phyloP scores from a whole-genome alignment of 2,797 vertebrate species.

The Acanthopagrus latus region DNA sequence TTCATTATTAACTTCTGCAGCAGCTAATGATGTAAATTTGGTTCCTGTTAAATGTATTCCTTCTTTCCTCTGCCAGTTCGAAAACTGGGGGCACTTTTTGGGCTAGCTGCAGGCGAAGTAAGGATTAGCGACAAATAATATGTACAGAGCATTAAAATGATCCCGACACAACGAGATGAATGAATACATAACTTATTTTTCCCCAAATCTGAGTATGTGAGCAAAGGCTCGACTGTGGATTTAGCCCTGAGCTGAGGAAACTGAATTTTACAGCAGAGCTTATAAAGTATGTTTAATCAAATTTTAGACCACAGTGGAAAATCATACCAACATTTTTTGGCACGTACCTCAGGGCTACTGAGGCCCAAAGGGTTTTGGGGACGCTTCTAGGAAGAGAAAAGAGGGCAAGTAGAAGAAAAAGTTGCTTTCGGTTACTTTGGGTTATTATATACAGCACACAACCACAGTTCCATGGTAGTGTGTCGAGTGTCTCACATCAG shows the following conservation, averaged over 20 bases:
- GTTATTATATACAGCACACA: background rate
- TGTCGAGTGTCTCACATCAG: background rate
- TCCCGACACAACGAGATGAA: conserved; percentile 2
- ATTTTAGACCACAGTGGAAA: conserved; percentile 27
- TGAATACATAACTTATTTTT: conserved; percentile 6
- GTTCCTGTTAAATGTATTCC: conserved; percentile 1
- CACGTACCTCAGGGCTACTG: conserved; percentile 9
- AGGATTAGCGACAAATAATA: conserved; percentile 11
- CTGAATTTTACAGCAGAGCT: conserved; percentile 23
- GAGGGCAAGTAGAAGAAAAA: background rate
- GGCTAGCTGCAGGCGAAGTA: conserved; percentile 10
- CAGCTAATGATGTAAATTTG: background rate
- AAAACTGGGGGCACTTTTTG: conserved; percentile 7
- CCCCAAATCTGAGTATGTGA: background rate
- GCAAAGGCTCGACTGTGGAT: conserved; percentile 15
- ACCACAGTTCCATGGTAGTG: background rate
- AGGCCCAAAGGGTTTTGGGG: conserved; percentile 5
- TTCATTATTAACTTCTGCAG: background rate
- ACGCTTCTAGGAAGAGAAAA: conserved; percentile 19
- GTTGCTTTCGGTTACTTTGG: conserved; percentile 3
- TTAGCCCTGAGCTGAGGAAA: conserved; percentile 25
- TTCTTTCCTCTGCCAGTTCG: conserved; percentile 6
- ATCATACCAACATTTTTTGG: conserved; percentile 17
- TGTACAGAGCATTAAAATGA: conserved; percentile 32
- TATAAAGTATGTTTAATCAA: conserved; percentile 32